These are phyloP conservation scores for Threskiornis aethiopicus DNA, from an alignment of 2,797 vertebrate genomes.

Conservation along the genomic window DNA sequence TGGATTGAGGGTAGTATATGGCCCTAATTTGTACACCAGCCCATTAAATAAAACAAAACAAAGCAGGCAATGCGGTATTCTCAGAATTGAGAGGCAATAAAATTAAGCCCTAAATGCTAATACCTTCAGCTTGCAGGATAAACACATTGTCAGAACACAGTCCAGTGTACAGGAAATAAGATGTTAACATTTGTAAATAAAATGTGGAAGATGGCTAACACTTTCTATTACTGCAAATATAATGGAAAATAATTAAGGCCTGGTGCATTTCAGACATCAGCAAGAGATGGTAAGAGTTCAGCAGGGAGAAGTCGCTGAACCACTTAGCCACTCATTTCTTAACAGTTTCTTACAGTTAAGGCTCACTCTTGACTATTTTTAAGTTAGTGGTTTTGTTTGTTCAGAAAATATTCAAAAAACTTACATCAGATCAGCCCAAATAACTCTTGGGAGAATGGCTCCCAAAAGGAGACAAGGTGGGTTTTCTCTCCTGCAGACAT, in stretches of 20 bases:
- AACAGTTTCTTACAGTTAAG: background rate
- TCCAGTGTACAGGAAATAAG: background rate
- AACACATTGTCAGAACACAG: background rate
- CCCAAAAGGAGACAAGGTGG: background rate
- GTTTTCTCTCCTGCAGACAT: background rate
- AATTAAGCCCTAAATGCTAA: slow-evolving; percentile 31
- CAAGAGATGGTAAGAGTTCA: background rate
- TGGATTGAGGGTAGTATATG: background rate
- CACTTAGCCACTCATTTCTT: background rate
- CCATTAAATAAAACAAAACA: background rate
- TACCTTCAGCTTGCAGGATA: slow-evolving; percentile 9
- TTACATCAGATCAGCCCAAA: background rate
- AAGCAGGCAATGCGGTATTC: slow-evolving; percentile 1
- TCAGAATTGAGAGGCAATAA: slow-evolving; percentile 6
- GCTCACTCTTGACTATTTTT: background rate
- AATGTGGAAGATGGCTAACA: background rate
- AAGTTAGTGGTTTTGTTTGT: background rate
- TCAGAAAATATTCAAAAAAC: background rate
- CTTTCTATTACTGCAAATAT: background rate
- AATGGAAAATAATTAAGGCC: background rate
- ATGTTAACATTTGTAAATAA: background rate
- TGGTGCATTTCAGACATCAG: background rate
- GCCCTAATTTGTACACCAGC: background rate
- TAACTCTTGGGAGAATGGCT: background rate
- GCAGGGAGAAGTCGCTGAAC: background rate